A percentile compares a stretch with the other conserved stretches of the same genome.
Evolutionary conservation across 2,888 invertebrate genomes (phyloP).

Genomic region (Elmis aenea): DNA sequence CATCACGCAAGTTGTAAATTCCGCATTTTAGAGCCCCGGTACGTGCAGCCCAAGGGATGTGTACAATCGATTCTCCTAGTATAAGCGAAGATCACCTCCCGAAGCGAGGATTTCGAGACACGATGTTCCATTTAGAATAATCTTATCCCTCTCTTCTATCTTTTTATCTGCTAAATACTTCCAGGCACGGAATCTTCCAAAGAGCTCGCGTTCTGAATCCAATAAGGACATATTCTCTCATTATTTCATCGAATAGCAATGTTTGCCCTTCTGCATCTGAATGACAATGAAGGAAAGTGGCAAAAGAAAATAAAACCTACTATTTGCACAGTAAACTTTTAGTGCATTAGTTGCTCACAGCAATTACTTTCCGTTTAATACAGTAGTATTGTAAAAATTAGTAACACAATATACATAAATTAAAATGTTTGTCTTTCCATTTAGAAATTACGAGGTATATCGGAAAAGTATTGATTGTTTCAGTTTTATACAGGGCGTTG

Average conservation of each 20-base stretch:
- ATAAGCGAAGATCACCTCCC: constrained; percentile 30
- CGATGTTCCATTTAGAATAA: constrained; percentile 33
- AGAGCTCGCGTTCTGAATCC: constrained; percentile 29
- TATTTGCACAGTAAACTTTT: too few species aligned
- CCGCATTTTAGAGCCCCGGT: constrained; percentile 16
- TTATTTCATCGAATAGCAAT: constrained; percentile 22
- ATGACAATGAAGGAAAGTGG: too few species aligned
- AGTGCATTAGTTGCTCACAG: too few species aligned
- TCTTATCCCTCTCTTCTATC: constrained; percentile 30
- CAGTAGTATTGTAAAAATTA: too few species aligned
- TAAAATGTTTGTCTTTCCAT: too few species aligned
- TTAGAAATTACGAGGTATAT: too few species aligned
- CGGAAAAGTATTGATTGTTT: too few species aligned
- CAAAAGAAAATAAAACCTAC: too few species aligned
- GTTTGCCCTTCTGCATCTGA: background rate
- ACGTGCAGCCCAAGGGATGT: constrained; percentile 29
- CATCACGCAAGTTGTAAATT: constrained; percentile 13
- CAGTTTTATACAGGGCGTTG: too few species aligned
- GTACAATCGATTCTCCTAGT: constrained; percentile 29
- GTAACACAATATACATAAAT: too few species aligned
- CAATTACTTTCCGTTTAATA: too few species aligned
- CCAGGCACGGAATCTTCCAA: constrained; percentile 26
- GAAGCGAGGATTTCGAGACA: constrained; percentile 30
- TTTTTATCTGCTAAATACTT: constrained; percentile 30
- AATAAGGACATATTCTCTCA: constrained; percentile 31